Conservation (phyloP, 2,797 vertebrate genomes). For the Cyprinella venusta region DNA sequence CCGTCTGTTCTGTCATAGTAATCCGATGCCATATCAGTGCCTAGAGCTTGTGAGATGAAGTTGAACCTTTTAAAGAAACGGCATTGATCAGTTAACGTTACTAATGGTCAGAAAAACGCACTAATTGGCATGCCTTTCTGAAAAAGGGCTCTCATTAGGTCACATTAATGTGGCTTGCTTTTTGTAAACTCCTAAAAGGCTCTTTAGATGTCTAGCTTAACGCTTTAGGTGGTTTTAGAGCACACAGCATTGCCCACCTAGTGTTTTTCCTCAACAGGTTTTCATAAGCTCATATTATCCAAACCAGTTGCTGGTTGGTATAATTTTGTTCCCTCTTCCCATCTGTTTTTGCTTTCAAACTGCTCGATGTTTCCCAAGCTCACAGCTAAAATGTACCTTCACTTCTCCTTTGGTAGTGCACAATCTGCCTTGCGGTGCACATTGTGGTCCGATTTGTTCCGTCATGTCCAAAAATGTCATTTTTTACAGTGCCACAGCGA, state of each 20-base stretch:
- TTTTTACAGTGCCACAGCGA: neutral
- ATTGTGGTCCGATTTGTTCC: constrained; percentile 49
- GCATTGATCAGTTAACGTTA: constrained; percentile 30
- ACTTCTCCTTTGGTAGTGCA: constrained; percentile 42
- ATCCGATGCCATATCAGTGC: constrained; percentile 62
- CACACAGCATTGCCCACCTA: neutral
- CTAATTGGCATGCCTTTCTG: constrained; percentile 51
- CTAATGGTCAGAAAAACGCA: constrained; percentile 67
- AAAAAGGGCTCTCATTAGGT: constrained; percentile 64
- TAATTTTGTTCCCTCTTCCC: constrained; percentile 37
- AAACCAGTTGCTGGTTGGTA: constrained; percentile 29
- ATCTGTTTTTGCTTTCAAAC: constrained; percentile 65
- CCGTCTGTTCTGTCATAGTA: constrained; percentile 44
- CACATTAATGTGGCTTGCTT: constrained; percentile 32
- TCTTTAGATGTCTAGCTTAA: constrained; percentile 52
- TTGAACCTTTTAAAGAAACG: constrained; percentile 18
- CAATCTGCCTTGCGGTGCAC: constrained; percentile 44
- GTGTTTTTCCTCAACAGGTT: neutral
- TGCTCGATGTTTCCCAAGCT: constrained; percentile 59
- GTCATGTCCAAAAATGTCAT: neutral
- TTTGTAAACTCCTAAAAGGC: constrained; percentile 57
- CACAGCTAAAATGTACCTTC: constrained; percentile 46
- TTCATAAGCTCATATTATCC: constrained; percentile 7
- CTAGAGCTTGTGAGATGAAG: neutral
- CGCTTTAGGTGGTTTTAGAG: constrained; percentile 10